Percentiles rank a stretch among this genome's conserved stretches.
Evolutionary conservation across 2,113 vertebrate genomes (phyloP).

Genomic region (Osmerus mordax): DNA sequence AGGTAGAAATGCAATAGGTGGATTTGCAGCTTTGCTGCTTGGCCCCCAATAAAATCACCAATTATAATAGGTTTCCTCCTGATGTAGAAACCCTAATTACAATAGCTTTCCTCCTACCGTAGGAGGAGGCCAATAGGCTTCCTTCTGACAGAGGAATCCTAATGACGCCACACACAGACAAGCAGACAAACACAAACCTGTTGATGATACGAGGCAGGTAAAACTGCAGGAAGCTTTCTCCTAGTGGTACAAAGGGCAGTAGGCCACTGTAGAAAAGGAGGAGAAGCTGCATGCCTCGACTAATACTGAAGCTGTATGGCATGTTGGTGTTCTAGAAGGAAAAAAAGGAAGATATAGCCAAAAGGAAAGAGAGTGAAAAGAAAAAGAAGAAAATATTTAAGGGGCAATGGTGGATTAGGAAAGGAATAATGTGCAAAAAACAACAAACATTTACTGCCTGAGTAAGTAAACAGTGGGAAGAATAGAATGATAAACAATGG

Average conservation of each 20-base stretch:
- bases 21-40: no score
- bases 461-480: no score
- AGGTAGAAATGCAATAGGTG: no score
- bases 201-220: constrained; percentile 79
- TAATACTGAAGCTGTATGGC: constrained; percentile 74
- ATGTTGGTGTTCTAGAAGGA: constrained; percentile 74
- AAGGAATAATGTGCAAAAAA: not conserved
- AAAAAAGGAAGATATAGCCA: not conserved
- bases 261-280: constrained; percentile 80
- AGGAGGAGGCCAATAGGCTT: not conserved
- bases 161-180: not conserved
- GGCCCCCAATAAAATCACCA: no score
- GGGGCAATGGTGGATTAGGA: not conserved
- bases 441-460: no score
- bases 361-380: not conserved
- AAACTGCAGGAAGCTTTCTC: constrained; percentile 77
- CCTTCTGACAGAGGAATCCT: no score
- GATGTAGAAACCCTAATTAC: no score
- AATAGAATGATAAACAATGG: no score
- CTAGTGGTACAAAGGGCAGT: constrained; percentile 77
- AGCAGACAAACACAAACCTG: constrained; percentile 59
- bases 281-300: constrained; percentile 62
- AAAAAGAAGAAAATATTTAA: not conserved
- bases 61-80: no score
- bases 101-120: no score